Percentiles rank a stretch among this genome's conserved stretches.
Evolutionary conservation across 1,140 invertebrate genomes (phyloP).

Genomic region (Oedothorax gibbosus): DNA sequence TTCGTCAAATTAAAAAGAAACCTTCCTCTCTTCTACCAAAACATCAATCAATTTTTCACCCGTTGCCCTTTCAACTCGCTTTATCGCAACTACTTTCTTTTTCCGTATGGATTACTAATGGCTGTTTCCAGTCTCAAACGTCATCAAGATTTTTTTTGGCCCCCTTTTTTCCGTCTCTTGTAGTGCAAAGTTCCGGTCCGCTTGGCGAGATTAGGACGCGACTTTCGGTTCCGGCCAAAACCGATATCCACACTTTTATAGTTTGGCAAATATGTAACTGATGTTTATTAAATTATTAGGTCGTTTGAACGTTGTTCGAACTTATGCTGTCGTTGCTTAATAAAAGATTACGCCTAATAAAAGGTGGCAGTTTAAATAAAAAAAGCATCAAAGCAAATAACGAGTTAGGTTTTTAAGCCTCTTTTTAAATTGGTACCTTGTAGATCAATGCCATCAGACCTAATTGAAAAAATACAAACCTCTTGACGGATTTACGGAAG

Average conservation of each 20-base stretch:
- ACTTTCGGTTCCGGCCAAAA: slow-evolving; percentile 9
- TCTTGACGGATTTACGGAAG: no score
- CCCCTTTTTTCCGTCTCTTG: neutral
- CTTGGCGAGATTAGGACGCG: slow-evolving; percentile 43
- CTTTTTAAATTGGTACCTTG: no score
- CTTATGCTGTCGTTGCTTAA: no score
- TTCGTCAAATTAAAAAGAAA: neutral
- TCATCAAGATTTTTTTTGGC: slow-evolving; percentile 36
- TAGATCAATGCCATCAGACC: no score
- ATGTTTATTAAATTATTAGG: neutral
- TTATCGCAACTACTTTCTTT: slow-evolving; percentile 21
- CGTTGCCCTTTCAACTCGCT: neutral
- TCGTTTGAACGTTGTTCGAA: no score
- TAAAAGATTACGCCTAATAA: no score
- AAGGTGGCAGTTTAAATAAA: no score
- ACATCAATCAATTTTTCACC: slow-evolving; percentile 1
- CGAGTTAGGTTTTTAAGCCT: no score
- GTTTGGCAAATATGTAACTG: neutral
- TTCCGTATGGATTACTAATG: slow-evolving; percentile 35
- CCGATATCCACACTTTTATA: slow-evolving; percentile 38
- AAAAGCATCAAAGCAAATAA: no score
- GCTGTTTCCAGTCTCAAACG: slow-evolving; percentile 36
- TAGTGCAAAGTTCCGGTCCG: slow-evolving; percentile 27
- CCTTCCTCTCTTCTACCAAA: neutral
- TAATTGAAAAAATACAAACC: no score